Percentiles rank a stretch among this genome's conserved stretches.
Conservation (phyloP, 92 coral and sea anemone genomes). For the Palythoa heliodiscus region DNA sequence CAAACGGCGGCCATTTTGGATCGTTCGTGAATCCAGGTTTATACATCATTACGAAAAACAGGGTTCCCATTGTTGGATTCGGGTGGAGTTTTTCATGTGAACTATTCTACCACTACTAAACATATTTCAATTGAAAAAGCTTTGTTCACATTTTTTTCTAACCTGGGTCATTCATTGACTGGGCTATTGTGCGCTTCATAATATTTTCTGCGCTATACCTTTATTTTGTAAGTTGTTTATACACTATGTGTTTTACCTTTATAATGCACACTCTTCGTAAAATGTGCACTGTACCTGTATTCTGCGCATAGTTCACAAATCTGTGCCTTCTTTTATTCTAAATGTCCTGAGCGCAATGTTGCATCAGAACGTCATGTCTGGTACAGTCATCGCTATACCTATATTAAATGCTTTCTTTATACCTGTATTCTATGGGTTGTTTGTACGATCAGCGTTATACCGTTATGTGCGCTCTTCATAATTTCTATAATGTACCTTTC, state of each 20-base stretch:
- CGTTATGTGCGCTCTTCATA: background rate
- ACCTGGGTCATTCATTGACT: constrained; percentile 18
- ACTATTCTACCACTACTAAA: constrained; percentile 3
- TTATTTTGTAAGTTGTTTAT: background rate
- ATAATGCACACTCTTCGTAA: background rate
- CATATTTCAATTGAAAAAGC: constrained; percentile 5
- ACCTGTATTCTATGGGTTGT: background rate
- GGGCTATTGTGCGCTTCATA: no score
- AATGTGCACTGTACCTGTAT: background rate
- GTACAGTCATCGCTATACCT: background rate
- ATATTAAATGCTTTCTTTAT: background rate
- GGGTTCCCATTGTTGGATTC: constrained; percentile 17
- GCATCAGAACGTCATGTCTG: background rate
- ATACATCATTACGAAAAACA: background rate
- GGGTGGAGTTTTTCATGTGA: constrained; percentile 13
- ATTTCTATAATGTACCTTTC: no score
- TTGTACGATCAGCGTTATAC: background rate
- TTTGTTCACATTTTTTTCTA: constrained; percentile 23
- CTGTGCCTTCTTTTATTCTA: background rate
- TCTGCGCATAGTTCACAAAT: background rate
- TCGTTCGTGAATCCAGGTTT: background rate
- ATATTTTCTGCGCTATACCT: background rate
- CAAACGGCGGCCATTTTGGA: constrained; percentile 8
- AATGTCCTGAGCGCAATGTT: background rate
- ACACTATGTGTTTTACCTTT: background rate